Evolutionary conservation across 2,113 vertebrate genomes (phyloP).

Genomic region (Macquaria australasica): DNA sequence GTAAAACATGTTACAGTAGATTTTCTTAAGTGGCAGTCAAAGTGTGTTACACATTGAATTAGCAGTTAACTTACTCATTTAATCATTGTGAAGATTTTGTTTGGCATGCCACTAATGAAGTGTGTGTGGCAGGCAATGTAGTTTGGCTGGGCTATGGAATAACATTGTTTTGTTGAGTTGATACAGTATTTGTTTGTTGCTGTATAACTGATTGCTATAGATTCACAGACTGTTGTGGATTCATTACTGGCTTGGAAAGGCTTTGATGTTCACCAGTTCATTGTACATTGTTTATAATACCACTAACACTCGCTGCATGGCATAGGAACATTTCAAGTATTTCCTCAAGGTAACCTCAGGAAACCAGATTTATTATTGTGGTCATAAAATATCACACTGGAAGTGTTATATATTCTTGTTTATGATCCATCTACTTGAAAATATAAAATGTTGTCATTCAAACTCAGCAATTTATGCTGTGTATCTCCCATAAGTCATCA

Average conservation of each 20-base stretch:
- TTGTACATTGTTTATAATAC: neutral
- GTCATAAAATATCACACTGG: neutral
- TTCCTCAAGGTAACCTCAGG: slow-evolving; percentile 28
- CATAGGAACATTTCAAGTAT: neutral
- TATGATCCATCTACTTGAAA: slow-evolving; percentile 30
- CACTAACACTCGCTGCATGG: neutral
- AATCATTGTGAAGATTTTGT: slow-evolving; percentile 1
- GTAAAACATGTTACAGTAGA: slow-evolving; percentile 19
- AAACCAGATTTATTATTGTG: slow-evolving; percentile 23
- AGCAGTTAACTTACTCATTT: neutral
- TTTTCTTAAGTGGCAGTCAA: slow-evolving; percentile 16
- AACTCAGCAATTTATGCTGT: slow-evolving; percentile 10
- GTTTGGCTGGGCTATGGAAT: neutral
- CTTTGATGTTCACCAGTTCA: neutral
- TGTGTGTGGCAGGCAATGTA: neutral
- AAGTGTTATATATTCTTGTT: slow-evolving; percentile 27
- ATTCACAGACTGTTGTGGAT: slow-evolving; percentile 21
- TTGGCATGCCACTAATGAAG: neutral
- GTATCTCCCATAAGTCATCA: slow-evolving; percentile 18
- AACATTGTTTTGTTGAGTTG: neutral
- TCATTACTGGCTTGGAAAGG: neutral
- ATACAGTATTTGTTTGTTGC: neutral
- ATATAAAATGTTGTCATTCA: slow-evolving; percentile 38
- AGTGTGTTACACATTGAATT: neutral
- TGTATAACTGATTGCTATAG: neutral